Percentiles rank a stretch among this genome's conserved stretches.
These are phyloP conservation scores for Melieria omissa DNA, from an alignment of 2,888 invertebrate genomes.

Conservation along the genomic window DNA sequence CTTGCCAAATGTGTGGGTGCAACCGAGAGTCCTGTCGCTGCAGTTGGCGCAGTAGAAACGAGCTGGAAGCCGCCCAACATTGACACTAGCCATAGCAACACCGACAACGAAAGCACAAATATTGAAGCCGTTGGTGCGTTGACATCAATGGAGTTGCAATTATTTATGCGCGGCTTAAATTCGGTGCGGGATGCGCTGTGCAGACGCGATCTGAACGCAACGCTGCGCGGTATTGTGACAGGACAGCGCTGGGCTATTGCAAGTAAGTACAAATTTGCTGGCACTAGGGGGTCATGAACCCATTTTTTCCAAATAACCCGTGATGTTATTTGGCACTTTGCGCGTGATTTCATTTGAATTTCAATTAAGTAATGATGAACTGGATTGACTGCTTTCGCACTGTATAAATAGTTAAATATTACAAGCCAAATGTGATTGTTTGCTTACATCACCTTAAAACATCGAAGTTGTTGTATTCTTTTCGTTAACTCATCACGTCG, in stretches of 20 bases:
- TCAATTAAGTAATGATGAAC: not conserved
- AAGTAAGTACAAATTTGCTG: constrained; percentile 51
- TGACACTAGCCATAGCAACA: too few relatives aligned
- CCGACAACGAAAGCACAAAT: constrained; percentile 15
- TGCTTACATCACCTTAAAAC: too few relatives aligned
- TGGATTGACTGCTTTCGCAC: not conserved
- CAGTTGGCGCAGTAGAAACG: too few relatives aligned
- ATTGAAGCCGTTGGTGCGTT: constrained; percentile 18
- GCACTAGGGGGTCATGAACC: not conserved
- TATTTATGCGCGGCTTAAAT: constrained; percentile 49
- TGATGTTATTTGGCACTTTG: not conserved
- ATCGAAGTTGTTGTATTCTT: too few relatives aligned
- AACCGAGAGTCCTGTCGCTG: not conserved
- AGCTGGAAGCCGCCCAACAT: not conserved
- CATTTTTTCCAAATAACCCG: not conserved
- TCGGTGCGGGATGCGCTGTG: constrained; percentile 49
- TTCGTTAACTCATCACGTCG: too few relatives aligned
- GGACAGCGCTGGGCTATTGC: constrained; percentile 55
- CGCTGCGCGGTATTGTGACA: constrained; percentile 51
- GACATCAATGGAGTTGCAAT: constrained; percentile 45
- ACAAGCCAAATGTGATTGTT: too few relatives aligned
- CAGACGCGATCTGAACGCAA: constrained; percentile 54
- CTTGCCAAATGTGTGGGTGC: not conserved
- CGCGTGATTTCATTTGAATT: not conserved
- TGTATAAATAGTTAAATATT: too few relatives aligned